These are phyloP conservation scores for Xenus cinereus DNA, from an alignment of 2,113 vertebrate species.

Conservation along the genomic window DNA sequence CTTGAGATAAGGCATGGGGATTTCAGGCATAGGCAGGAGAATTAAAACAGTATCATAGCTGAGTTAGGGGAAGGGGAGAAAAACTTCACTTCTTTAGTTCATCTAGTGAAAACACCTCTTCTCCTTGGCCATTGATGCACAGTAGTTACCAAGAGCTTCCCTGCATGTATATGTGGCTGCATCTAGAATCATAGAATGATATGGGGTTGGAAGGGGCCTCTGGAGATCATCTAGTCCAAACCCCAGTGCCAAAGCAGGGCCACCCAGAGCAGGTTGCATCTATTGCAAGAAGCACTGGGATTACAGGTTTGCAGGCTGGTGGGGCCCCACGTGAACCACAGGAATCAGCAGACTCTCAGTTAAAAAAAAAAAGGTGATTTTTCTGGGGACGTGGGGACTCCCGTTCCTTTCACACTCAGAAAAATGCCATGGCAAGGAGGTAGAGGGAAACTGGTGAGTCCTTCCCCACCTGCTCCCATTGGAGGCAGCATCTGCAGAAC, in stretches of 20 bases:
- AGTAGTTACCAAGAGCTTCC: neutral
- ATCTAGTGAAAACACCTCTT: neutral
- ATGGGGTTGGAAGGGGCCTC: no score
- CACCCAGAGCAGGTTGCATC: no score
- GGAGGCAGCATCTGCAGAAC: neutral
- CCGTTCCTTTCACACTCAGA: neutral
- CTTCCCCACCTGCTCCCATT: neutral
- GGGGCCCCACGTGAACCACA: fast-evolving
- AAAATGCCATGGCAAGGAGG: neutral
- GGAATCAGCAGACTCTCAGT: neutral
- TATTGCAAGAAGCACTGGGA: neutral
- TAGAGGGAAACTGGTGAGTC: neutral
- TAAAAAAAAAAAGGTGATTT: neutral
- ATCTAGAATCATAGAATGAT: no score
- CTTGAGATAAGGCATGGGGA: neutral
- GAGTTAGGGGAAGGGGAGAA: neutral
- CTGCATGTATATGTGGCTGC: neutral
- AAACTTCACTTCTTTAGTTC: neutral
- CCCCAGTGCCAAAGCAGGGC: no score
- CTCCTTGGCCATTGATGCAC: neutral
- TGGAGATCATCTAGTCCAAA: no score
- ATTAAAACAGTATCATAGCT: neutral
- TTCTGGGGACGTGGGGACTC: neutral
- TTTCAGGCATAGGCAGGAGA: neutral
- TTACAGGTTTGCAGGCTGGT: neutral